A percentile compares a stretch with the other conserved stretches of the same genome.
Evolutionary conservation across 2,888 invertebrate genomes (phyloP).

Genomic region (Galeopsomyia nigrocyanea): DNA sequence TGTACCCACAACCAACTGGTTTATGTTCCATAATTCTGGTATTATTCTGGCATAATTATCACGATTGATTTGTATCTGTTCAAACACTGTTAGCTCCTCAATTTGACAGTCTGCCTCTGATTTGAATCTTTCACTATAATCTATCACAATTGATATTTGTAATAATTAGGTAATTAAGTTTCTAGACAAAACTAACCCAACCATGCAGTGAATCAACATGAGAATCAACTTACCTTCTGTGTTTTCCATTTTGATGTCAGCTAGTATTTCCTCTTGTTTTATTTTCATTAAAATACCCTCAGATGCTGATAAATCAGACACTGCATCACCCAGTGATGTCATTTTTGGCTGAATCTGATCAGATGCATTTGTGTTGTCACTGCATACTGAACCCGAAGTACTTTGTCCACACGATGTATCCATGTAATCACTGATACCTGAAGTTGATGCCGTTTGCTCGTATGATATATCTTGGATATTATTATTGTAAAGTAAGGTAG

Average conservation of each 20-base stretch:
- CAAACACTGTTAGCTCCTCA: constrained; percentile 18
- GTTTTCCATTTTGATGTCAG: constrained; percentile 35
- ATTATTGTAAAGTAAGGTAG: not conserved
- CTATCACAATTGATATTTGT: constrained; percentile 21
- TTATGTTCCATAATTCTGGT: constrained; percentile 42
- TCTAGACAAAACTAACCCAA: not conserved
- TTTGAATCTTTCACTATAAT: constrained; percentile 18
- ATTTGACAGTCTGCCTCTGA: not conserved
- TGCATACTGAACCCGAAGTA: no score
- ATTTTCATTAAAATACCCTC: constrained; percentile 40
- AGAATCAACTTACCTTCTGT: constrained; percentile 28
- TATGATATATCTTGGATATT: not conserved
- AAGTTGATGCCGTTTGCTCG: not conserved
- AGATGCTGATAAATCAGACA: constrained; percentile 39
- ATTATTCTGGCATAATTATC: constrained; percentile 20
- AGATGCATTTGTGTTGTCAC: no score
- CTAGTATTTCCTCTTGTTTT: constrained; percentile 35
- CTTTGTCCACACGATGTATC: no score
- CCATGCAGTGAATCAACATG: not conserved
- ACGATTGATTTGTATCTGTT: constrained; percentile 33
- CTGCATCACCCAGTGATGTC: constrained; percentile 22
- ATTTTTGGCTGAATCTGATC: not conserved
- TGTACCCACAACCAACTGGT: constrained; percentile 18
- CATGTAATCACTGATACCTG: no score
- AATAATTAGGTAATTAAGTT: constrained; percentile 1